Evolutionary conservation across 2,888 invertebrate species (phyloP).

Genomic region (Busseola fusca): DNA sequence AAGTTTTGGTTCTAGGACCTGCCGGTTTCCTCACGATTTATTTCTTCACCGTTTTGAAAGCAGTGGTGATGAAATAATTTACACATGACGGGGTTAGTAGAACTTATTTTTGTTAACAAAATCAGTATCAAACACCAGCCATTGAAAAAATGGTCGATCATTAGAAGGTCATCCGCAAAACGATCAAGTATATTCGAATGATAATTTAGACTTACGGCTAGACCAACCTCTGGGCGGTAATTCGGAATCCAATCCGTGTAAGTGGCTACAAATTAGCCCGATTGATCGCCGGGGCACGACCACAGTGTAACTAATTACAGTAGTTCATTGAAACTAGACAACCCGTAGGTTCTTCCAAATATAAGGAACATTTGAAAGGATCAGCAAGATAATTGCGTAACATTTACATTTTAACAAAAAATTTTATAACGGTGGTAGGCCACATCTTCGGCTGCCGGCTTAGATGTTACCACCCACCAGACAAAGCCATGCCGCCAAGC

Average conservation of each 20-base stretch:
- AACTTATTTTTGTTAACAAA: neutral
- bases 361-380: neutral
- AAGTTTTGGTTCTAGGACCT: too few species aligned
- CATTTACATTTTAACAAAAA: too few species aligned
- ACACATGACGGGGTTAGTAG: neutral
- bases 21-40: too few species aligned
- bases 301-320: constrained; percentile 29
- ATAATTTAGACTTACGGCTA: constrained; percentile 41
- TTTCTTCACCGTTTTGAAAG: too few species aligned
- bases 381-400: too few species aligned
- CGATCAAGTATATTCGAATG: constrained; percentile 39
- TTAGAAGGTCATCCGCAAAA: constrained; percentile 37
- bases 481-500: too few species aligned
- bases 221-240: constrained; percentile 49
- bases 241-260: constrained; percentile 58
- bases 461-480: too few species aligned
- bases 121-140: constrained; percentile 14
- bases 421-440: too few species aligned
- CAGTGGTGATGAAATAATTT: too few species aligned
- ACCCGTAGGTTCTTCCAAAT: too few species aligned
- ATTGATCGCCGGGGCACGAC: constrained; percentile 51
- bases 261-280: constrained; percentile 58
- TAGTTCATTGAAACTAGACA: neutral
- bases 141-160: constrained; percentile 13
- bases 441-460: too few species aligned